A percentile compares a stretch with the other conserved stretches of the same genome.
phyloP scores from a whole-genome alignment of 1,140 invertebrate genomes.

The Scaptodrosophila lebanonensis region DNA sequence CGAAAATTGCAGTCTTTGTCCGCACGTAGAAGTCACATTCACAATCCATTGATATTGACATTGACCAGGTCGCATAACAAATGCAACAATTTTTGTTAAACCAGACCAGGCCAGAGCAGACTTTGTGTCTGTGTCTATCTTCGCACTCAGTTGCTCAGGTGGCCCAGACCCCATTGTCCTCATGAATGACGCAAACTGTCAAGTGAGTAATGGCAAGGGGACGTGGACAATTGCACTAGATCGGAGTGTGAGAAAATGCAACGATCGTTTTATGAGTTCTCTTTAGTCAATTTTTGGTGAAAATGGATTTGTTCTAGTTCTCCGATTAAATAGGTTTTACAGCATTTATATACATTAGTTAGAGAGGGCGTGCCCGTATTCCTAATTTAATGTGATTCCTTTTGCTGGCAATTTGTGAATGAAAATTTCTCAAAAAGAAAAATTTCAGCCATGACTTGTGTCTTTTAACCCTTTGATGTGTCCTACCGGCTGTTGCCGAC shows the following conservation, averaged over 20 bases:
- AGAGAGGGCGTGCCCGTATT: background rate
- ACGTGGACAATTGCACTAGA: slow-evolving; percentile 45
- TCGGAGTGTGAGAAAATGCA: slow-evolving; percentile 53
- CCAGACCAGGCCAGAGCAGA: slow-evolving; percentile 40
- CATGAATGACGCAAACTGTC: slow-evolving; percentile 68
- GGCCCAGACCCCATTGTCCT: slow-evolving; percentile 51
- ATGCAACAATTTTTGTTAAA: slow-evolving; percentile 33
- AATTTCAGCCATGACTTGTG: slow-evolving; percentile 49
- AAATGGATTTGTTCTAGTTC: background rate
- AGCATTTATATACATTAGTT: background rate
- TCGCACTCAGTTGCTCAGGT: slow-evolving; percentile 33
- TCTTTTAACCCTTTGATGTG: slow-evolving; percentile 49
- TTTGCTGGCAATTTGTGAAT: slow-evolving; percentile 36
- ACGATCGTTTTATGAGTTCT: background rate
- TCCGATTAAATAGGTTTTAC: slow-evolving; percentile 13
- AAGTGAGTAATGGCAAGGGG: slow-evolving; percentile 54
- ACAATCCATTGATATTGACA: no score
- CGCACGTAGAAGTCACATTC: slow-evolving; percentile 47
- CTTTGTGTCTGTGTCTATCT: slow-evolving; percentile 45
- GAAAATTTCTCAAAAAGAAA: slow-evolving; percentile 27
- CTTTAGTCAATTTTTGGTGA: slow-evolving; percentile 4
- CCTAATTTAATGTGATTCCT: slow-evolving; percentile 11
- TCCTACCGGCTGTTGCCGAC: no score
- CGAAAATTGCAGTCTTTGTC: slow-evolving; percentile 54
- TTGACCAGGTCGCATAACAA: slow-evolving; percentile 52